Conservation (phyloP, 2,113 vertebrate species). For the Nibea coibor region DNA sequence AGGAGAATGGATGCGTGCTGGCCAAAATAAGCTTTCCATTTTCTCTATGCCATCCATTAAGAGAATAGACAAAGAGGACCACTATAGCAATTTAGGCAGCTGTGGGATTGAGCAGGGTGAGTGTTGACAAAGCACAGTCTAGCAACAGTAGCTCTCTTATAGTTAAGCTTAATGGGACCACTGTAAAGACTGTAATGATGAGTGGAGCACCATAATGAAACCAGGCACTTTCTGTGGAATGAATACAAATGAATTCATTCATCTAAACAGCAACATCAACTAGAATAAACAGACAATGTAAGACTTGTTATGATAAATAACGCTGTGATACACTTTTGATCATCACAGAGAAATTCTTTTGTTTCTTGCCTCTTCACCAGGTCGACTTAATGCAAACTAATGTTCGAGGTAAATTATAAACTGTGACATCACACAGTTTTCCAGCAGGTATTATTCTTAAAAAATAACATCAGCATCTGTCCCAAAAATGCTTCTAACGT, state of each 20-base stretch:
- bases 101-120: conserved; percentile 17
- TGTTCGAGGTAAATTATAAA: not conserved
- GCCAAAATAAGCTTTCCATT: conserved; percentile 42
- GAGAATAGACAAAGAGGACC: conserved; percentile 6
- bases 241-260: conserved; percentile 44
- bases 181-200: conserved; percentile 35
- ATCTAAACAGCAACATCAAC: conserved; percentile 26
- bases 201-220: conserved; percentile 38
- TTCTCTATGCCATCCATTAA: conserved; percentile 36
- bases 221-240: conserved; percentile 17
- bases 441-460: not conserved
- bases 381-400: not conserved
- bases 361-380: not conserved
- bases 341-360: not conserved
- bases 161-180: conserved; percentile 54
- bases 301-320: conserved; percentile 30
- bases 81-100: conserved; percentile 19
- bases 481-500: not conserved
- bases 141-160: conserved; percentile 34
- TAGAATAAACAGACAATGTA: not conserved
- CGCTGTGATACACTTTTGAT: not conserved
- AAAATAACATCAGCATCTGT: not conserved
- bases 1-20: conserved; percentile 22
- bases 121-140: conserved; percentile 33
- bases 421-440: not conserved